Base-by-base conservation (phyloP, 2,113 vertebrate genomes). In the Hemibagrus wyckioides region DNA sequence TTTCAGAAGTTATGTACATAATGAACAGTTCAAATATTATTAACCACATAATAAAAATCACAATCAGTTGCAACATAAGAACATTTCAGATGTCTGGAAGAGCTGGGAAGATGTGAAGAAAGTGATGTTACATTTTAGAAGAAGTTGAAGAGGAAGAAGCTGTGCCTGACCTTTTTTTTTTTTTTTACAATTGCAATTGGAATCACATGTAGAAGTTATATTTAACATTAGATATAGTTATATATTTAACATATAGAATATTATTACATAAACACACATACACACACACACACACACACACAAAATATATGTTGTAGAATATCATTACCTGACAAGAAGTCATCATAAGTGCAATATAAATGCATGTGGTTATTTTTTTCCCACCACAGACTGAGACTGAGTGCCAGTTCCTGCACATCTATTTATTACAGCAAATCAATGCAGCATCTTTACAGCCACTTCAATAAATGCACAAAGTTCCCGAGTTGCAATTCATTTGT, bases 401-500 rank as follows among this genome's bases (percentile, higher is more conserved):
- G 39, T 71, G 85, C 44, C 57, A 61, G 30, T 52, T 15, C 8
- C 41, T 63, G 25, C 5, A 71, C 69, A 63, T 63, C 80, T 61
- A 61, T 63, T 65, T 54, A 54, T 65, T 48, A 77, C 25, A 65
- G 57, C 57, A 77, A 54, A 83, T 83, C 81, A 77, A 39, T 83
- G 61, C 23, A 52, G 14, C 71, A 83, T 87, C 86, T 63, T 87
- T 87, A 87, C 33, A 77, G 81, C 44, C 57, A 67, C 57, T 87
- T 67, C 80, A 83, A 87, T 79, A 83, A 83, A 87, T 67, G 57
- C 69, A 36, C 71, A 76, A 50, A 54, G 23, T 83, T 79, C 69
- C 81, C 41, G 23, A 65, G 57, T 77, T 83, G 69, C 80, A 77
- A 83, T 87, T 83, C 23, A 83, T 83, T 87, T 87, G 71, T 87